Conservation (phyloP, 1,140 invertebrate genomes). For the Lucilia sericata region DNA sequence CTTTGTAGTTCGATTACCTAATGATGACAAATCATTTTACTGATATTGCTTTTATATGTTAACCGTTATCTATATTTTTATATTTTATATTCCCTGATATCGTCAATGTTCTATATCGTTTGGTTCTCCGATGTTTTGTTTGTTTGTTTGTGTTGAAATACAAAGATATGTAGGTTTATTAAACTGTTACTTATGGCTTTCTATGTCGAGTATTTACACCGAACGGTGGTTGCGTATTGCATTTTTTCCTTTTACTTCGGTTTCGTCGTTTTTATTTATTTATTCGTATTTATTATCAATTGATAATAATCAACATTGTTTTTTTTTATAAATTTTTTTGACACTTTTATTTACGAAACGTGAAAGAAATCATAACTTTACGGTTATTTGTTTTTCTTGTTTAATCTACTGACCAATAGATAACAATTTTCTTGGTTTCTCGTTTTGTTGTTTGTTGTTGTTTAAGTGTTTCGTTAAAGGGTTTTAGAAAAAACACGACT, state of each 20-base stretch:
- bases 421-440: not conserved
- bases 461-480: not conserved
- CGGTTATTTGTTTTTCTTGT: not conserved
- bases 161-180: not conserved
- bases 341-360: slow-evolving; percentile 10
- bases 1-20: slow-evolving; percentile 40
- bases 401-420: not conserved
- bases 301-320: slow-evolving; percentile 9
- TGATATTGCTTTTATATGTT: slow-evolving; percentile 45
- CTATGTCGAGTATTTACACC: not conserved
- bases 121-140: slow-evolving; percentile 9
- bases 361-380: not conserved
- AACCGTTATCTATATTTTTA: slow-evolving; percentile 38
- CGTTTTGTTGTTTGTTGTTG: not conserved
- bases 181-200: slow-evolving; percentile 10
- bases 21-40: slow-evolving; percentile 44
- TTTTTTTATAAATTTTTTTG: not conserved
- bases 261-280: not conserved
- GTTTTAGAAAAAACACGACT: not conserved
- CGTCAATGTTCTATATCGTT: slow-evolving; percentile 15
- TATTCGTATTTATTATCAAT: slow-evolving; percentile 19
- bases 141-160: slow-evolving; percentile 4
- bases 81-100: slow-evolving; percentile 37
- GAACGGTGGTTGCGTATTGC: not conserved
- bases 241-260: not conserved